Conservation (phyloP, 2,113 vertebrate genomes). For the Pipra filicauda region DNA sequence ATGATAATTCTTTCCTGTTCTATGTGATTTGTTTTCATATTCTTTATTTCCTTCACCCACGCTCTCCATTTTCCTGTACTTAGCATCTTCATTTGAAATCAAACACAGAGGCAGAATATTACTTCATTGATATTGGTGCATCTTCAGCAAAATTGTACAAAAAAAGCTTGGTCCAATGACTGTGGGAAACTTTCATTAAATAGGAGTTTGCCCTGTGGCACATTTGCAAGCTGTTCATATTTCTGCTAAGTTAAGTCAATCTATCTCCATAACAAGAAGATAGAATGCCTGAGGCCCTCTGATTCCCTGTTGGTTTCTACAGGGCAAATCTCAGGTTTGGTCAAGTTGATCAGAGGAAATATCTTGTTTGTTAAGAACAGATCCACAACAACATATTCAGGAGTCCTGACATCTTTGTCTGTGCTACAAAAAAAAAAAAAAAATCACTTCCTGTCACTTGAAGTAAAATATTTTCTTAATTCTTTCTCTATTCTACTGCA, state of each 20-base stretch:
- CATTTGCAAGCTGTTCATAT: slow-evolving; percentile 12
- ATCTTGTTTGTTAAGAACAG: not conserved
- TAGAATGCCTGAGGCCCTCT: not conserved
- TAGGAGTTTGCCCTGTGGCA: not conserved
- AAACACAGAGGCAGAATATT: not conserved
- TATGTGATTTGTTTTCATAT: not conserved
- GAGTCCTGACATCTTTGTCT: not conserved
- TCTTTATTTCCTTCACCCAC: not conserved
- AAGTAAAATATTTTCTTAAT: not conserved
- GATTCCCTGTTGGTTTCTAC: not conserved
- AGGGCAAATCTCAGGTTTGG: not conserved
- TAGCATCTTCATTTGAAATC: not conserved
- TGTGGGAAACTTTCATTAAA: slow-evolving; percentile 10
- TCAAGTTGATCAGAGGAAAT: not conserved
- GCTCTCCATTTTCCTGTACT: not conserved
- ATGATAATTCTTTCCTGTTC: not conserved
- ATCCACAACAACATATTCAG: not conserved
- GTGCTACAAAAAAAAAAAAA: not conserved
- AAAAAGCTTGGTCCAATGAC: not conserved
- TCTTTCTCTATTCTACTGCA: not conserved
- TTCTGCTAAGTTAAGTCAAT: slow-evolving; percentile 19
- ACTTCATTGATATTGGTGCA: not conserved
- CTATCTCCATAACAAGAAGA: not conserved
- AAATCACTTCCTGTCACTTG: not conserved
- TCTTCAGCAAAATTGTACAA: not conserved